Conservation (phyloP, 1,140 invertebrate genomes). For the Pogonomyrmex barbatus region DNA sequence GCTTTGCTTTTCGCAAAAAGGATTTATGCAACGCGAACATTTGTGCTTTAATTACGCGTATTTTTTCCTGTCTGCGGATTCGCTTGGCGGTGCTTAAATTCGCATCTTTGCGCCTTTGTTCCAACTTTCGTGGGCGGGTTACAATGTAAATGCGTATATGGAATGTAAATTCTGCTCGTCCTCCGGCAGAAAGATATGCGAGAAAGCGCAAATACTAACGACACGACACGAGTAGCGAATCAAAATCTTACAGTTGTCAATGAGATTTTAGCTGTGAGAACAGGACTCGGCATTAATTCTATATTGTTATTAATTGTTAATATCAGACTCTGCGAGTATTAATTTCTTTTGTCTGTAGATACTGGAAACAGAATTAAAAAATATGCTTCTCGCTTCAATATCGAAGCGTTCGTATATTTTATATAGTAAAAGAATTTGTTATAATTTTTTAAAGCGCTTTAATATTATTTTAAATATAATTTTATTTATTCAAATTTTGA, state of each 20-base stretch:
- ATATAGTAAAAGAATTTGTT: not conserved
- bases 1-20: not conserved
- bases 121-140: constrained; percentile 7
- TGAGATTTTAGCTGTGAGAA: constrained; percentile 2
- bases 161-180: constrained; percentile 33
- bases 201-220: constrained; percentile 58
- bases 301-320: not conserved
- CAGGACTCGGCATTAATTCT: constrained; percentile 19
- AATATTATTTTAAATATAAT: not conserved
- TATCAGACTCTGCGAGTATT: not conserved
- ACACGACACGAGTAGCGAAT: constrained; percentile 47
- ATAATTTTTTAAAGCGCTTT: not conserved
- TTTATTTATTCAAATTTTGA: not conserved
- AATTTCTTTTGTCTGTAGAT: not conserved
- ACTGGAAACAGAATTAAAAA: not conserved
- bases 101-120: constrained; percentile 51
- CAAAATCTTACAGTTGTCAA: constrained; percentile 20
- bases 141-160: constrained; percentile 6
- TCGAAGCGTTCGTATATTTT: not conserved
- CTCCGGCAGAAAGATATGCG: constrained; percentile 5
- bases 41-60: constrained; percentile 35
- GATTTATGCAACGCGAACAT: constrained; percentile 38
- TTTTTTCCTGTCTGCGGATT: constrained; percentile 23
- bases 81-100: constrained; percentile 46
- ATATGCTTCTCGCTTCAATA: not conserved